Percentiles rank a stretch among this genome's conserved stretches.
Conservation (phyloP, 2,113 vertebrate genomes). For the Bungarus multicinctus region DNA sequence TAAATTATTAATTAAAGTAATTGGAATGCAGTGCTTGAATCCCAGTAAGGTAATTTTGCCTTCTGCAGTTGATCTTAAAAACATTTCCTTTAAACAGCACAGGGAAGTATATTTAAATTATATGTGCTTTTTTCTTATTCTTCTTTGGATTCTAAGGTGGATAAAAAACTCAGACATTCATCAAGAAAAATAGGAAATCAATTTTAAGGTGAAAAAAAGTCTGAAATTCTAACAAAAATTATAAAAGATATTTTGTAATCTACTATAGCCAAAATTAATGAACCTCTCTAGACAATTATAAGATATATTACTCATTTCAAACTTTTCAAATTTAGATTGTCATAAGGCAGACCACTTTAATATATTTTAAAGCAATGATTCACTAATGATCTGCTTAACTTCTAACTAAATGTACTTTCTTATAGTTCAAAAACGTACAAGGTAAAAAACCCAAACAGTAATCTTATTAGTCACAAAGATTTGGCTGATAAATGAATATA, state of each 20-base stretch:
- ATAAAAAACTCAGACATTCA: neutral
- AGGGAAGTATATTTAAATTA: neutral
- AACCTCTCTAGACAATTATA: neutral
- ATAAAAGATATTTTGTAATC: neutral
- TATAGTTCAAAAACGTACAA: neutral
- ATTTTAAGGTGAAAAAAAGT: neutral
- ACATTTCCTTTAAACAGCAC: constrained; percentile 7
- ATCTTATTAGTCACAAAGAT: neutral
- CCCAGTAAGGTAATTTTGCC: neutral
- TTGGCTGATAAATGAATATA: neutral
- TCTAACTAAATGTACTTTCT: neutral
- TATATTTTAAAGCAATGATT: neutral
- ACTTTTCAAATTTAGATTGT: neutral
- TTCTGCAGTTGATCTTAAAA: neutral
- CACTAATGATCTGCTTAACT: neutral
- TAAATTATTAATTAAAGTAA: neutral
- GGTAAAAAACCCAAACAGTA: neutral
- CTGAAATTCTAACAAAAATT: neutral
- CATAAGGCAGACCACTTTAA: neutral
- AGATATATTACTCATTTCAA: neutral
- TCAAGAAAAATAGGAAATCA: neutral
- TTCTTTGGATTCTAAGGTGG: neutral
- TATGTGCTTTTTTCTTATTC: neutral
- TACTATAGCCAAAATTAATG: neutral
- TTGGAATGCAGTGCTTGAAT: neutral